A percentile compares a stretch with the other conserved stretches of the same genome.
phyloP scores from a whole-genome alignment of 2,888 invertebrate genomes.

The Drosophila mercatorum region DNA sequence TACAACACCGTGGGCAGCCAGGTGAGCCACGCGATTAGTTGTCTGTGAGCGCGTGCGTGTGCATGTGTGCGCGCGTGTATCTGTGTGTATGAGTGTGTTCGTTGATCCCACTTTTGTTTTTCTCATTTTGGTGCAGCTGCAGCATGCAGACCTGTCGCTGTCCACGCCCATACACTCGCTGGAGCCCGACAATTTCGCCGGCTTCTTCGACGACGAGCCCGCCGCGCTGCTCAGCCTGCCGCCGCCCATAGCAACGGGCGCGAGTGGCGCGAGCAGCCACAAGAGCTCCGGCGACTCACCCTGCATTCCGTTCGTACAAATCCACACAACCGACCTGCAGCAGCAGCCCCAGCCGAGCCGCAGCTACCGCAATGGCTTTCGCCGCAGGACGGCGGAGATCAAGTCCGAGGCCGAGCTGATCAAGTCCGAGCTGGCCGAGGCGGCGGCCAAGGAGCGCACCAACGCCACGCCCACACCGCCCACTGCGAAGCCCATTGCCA shows the following conservation, averaged over 20 bases:
- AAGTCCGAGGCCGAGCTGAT: conserved; percentile 84
- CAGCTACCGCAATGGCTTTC: conserved; percentile 80
- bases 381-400: conserved; percentile 77
- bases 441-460: conserved; percentile 72
- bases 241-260: conserved; percentile 8
- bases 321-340: conserved; percentile 82
- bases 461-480: conserved; percentile 82
- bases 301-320: conserved; percentile 82
- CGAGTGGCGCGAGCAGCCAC: conserved; percentile 20
- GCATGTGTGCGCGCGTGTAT: not conserved
- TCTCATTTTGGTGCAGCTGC: conserved; percentile 39
- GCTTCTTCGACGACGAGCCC: conserved; percentile 68
- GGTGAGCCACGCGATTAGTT: conserved; percentile 55
- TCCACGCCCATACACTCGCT: conserved; percentile 68
- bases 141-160: conserved; percentile 57
- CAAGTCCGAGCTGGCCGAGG: conserved; percentile 81
- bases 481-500: conserved; percentile 32
- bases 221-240: conserved; percentile 37
- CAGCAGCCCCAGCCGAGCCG: conserved; percentile 75
- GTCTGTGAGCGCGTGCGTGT: not conserved
- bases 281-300: conserved; percentile 20
- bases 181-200: conserved; percentile 64
- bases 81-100: not conserved
- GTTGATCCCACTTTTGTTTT: conserved; percentile 29
- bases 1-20: conserved; percentile 72